phyloP scores from a whole-genome alignment of 2,888 invertebrate genomes.

The Teleogryllus oceanicus region DNA sequence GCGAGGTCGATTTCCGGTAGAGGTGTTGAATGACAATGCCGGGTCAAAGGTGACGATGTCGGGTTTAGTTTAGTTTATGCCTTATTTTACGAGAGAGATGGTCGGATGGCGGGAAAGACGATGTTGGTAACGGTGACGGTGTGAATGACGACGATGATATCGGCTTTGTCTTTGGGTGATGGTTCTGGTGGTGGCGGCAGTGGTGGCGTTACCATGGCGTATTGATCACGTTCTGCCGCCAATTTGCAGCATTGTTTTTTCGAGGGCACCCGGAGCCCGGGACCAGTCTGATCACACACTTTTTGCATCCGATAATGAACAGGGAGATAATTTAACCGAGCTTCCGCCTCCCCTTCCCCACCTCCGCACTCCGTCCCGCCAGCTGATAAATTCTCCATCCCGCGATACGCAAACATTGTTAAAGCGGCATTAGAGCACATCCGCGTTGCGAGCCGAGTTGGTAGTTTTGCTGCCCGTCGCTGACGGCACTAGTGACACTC shows the following conservation, averaged over 20 bases:
- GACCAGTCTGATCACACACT: not conserved
- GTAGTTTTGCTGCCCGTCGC: not conserved
- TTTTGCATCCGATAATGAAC: conserved; percentile 1
- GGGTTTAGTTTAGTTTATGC: no score
- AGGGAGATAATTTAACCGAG: not conserved
- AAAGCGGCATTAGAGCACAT: conserved; percentile 18
- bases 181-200: not conserved
- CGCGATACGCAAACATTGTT: not conserved
- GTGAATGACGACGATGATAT: no score
- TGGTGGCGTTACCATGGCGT: not conserved
- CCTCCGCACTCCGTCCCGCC: not conserved
- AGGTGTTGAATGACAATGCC: no score
- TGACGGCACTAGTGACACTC: not conserved
- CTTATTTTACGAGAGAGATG: no score
- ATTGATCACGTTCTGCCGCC: not conserved
- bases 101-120: no score
- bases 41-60: no score
- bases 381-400: conserved; percentile 5
- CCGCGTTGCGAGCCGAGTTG: not conserved
- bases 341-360: not conserved
- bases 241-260: not conserved
- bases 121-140: no score
- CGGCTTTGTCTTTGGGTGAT: no score
- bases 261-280: not conserved
- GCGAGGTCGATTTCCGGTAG: no score